Percentiles rank a stretch among this genome's conserved stretches.
phyloP scores from a whole-genome alignment of 2,113 vertebrate species.

The Dasyprocta punctata region DNA sequence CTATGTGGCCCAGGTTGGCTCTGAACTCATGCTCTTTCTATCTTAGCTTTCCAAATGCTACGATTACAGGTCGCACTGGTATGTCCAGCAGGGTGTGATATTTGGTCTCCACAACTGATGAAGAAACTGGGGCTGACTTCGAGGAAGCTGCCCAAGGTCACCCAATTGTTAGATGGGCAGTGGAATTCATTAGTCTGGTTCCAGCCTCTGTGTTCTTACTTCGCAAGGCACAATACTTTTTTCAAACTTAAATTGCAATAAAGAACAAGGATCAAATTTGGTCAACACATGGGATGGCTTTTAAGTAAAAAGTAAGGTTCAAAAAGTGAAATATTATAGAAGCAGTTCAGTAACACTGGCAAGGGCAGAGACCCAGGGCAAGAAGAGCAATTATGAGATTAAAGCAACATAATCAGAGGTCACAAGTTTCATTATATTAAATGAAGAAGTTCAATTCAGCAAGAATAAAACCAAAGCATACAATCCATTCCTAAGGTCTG shows the following conservation, averaged over 20 bases:
- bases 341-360: not conserved
- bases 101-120: not conserved
- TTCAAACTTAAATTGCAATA: not conserved
- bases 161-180: not conserved
- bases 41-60: not conserved
- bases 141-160: not conserved
- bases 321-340: not conserved
- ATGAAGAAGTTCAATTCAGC: not conserved
- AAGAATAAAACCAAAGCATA: constrained; percentile 43
- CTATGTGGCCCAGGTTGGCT: not conserved
- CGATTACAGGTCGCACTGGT: not conserved
- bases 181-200: not conserved
- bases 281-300: not conserved
- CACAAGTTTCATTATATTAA: not conserved
- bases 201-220: not conserved
- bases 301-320: not conserved
- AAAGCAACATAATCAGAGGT: not conserved
- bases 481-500: not conserved
- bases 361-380: not conserved
- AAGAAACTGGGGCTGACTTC: constrained; percentile 2
- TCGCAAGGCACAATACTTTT: not conserved
- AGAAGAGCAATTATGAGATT: not conserved
- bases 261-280: not conserved
- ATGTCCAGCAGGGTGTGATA: not conserved
- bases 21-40: not conserved